These are phyloP conservation scores for Porites divaricata DNA, from an alignment of 92 coral and sea anemone genomes.

Conservation along the genomic window DNA sequence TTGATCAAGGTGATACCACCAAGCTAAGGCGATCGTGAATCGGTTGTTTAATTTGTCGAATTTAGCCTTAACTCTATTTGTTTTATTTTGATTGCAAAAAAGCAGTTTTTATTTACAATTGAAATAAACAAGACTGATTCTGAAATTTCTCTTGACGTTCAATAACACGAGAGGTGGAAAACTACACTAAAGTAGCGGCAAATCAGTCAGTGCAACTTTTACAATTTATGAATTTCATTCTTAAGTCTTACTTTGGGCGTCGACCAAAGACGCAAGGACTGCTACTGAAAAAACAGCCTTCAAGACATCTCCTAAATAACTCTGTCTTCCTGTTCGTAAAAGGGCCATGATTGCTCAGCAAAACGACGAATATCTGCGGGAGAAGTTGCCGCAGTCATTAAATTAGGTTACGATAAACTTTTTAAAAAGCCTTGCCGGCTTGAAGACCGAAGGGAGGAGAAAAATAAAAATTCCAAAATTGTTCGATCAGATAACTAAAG, in stretches of 20 bases:
- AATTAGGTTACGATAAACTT: background rate
- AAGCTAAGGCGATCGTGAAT: too few species aligned
- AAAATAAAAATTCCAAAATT: too few species aligned
- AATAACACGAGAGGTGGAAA: background rate
- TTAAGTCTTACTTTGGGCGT: constrained; percentile 18
- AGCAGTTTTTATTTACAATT: constrained; percentile 16
- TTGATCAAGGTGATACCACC: too few species aligned
- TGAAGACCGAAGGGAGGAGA: background rate
- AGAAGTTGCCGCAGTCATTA: background rate
- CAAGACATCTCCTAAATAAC: constrained; percentile 3
- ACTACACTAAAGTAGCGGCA: background rate
- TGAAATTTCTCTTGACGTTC: background rate
- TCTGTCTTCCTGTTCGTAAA: constrained; percentile 22
- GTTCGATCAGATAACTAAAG: too few species aligned
- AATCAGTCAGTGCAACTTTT: background rate
- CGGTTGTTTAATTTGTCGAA: too few species aligned
- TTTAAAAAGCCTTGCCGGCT: background rate
- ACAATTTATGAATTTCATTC: background rate
- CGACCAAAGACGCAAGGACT: background rate
- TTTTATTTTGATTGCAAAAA: background rate
- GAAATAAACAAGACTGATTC: background rate
- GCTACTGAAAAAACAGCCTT: background rate
- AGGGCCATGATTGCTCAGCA: background rate
- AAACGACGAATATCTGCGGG: background rate
- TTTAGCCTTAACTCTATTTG: background rate